phyloP scores from a whole-genome alignment of 2,113 vertebrate species.

The Calidris pugnax region DNA sequence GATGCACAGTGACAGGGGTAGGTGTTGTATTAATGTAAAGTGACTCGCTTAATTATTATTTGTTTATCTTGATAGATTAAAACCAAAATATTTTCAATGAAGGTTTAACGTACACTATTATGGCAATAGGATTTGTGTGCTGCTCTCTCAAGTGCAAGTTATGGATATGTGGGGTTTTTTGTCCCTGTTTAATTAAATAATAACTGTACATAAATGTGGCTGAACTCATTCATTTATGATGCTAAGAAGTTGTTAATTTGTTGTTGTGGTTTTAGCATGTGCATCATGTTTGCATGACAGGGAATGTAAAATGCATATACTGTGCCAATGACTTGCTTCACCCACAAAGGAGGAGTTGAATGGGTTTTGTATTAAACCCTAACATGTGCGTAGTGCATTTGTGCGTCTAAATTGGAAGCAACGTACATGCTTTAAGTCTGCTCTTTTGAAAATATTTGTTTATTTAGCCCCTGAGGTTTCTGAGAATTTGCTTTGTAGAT shows the following conservation, averaged over 20 bases:
- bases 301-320: not conserved
- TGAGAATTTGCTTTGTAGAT: not conserved
- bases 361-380: not conserved
- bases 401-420: not conserved
- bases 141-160: not conserved
- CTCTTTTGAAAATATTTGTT: not conserved
- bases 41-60: conserved; percentile 53
- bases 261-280: not conserved
- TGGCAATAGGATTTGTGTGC: not conserved
- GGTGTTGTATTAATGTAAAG: conserved; percentile 32
- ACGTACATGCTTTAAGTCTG: not conserved
- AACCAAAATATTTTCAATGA: conserved; percentile 24
- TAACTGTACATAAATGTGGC: not conserved
- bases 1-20: conserved; percentile 23
- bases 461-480: not conserved
- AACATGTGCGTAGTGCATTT: not conserved
- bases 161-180: not conserved
- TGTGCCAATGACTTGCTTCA: not conserved
- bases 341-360: not conserved
- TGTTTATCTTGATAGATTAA: conserved; percentile 45
- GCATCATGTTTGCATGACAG: not conserved
- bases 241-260: not conserved
- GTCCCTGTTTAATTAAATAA: not conserved
- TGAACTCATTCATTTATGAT: not conserved
- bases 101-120: not conserved